phyloP scores from a whole-genome alignment of 2,888 invertebrate genomes.

The Morpho helenor region DNA sequence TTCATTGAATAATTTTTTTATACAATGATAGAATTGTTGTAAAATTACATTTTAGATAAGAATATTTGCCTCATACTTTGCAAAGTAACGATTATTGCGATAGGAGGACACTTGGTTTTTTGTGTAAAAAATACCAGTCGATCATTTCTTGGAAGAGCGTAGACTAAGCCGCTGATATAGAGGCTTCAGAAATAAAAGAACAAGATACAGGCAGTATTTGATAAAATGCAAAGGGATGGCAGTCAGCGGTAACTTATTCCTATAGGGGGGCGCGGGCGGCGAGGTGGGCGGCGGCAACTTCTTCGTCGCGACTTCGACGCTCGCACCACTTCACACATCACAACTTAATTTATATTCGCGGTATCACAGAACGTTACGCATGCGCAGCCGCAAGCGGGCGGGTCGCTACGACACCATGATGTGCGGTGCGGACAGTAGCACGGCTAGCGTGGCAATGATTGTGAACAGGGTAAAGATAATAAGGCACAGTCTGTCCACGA shows the following conservation, averaged over 20 bases:
- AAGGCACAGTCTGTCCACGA: constrained; percentile 99
- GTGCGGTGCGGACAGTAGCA: constrained; percentile 97
- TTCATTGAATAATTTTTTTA: constrained; percentile 9
- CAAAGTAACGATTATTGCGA: constrained; percentile 8
- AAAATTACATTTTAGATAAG: constrained; percentile 16
- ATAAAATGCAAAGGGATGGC: constrained; percentile 65
- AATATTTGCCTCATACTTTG: constrained; percentile 10
- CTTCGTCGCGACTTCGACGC: constrained; percentile 64
- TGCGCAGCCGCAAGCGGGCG: constrained; percentile 75
- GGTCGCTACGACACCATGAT: constrained; percentile 92
- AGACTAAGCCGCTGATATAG: constrained; percentile 46
- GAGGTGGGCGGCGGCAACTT: constrained; percentile 68
- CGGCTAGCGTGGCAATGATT: constrained; percentile 97
- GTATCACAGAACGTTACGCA: constrained; percentile 83
- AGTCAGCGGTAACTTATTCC: constrained; percentile 71
- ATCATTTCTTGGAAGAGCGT: constrained; percentile 39
- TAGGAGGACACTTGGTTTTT: constrained; percentile 7
- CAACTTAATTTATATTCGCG: constrained; percentile 84
- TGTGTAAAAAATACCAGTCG: constrained; percentile 32
- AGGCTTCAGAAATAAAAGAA: constrained; percentile 46
- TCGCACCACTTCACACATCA: constrained; percentile 75
- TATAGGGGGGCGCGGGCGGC: constrained; percentile 70
- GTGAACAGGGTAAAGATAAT: constrained; percentile 99
- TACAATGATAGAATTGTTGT: constrained; percentile 3
- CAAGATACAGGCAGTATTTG: constrained; percentile 59